Base-by-base conservation (phyloP, 2,113 vertebrate genomes). In the Neodon shergylaensis region DNA sequence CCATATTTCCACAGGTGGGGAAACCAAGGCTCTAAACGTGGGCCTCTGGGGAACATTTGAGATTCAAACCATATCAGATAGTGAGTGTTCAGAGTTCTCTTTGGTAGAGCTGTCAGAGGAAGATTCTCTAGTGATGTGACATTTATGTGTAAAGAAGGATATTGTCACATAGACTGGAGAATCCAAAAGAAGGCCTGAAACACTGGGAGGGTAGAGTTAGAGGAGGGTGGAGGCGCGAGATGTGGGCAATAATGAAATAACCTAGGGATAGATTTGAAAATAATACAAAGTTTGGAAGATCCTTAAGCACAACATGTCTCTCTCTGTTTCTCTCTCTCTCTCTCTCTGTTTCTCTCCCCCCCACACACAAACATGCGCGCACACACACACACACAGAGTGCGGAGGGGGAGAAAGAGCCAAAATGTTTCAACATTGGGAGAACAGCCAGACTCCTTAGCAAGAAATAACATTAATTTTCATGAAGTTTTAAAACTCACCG, bases 401-500 rank as follows among this genome's bases (percentile, higher is more conserved):
- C 7, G 21, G 28, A 78, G 76, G 52, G 77, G 33, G 31, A 79
- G 47, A 79, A 33, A 79, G 49, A 47, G 26, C 88, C 88, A 88
- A 96, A 95, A 92, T 44, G 61, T 92, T 88, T 90, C 72, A 86
- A 87, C 28, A 58, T 79, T 97, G 96, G 89, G 89, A 89, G 94
- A 95, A 94, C 93, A 70, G 39, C 63, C 95, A 96, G 88, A 95
- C 84, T 83, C 68, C 87, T 92, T 91, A 92, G 89, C 83, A 95
- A 92, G 74, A 95, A 96, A 96, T 89, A 91, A 58, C 88, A 95
- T 78, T 97, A 87, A 91, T 97, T 96, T 97, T 89, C 86, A 95
- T 89, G 61, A 52, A 94, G 52, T 92, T 97, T 92, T 88, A 96
- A 95, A 94, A 78, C 70, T 95, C 68, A 89, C 95, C 89, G 74